A percentile compares a stretch with the other conserved stretches of the same genome.
These are phyloP conservation scores for Drosophila paucipuncta DNA, from an alignment of 2,888 invertebrate genomes.

Conservation along the genomic window DNA sequence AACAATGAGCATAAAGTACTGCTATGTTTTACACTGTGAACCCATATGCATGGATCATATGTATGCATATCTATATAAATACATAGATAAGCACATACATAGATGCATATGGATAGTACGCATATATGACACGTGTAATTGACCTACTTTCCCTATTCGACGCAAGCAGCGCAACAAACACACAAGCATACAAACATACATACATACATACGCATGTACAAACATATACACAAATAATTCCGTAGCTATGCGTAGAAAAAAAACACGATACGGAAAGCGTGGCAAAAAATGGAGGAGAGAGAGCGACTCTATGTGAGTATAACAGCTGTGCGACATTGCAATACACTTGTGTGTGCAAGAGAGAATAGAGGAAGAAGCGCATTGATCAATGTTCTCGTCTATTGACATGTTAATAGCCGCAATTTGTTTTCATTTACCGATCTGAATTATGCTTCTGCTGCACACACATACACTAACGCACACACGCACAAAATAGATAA, in stretches of 20 bases:
- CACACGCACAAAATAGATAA: conserved; percentile 10
- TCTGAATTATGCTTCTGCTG: conserved; percentile 37
- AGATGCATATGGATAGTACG: conserved; percentile 26
- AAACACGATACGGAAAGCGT: not conserved
- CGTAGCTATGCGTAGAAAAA: conserved; percentile 41
- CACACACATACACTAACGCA: conserved; percentile 4
- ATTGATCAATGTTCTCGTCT: conserved; percentile 52
- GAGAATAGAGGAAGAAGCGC: conserved; percentile 11
- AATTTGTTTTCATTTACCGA: conserved; percentile 58
- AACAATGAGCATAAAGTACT: conserved; percentile 49
- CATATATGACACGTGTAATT: conserved; percentile 82
- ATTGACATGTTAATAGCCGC: conserved; percentile 58
- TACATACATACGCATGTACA: not conserved
- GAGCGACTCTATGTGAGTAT: conserved; percentile 5
- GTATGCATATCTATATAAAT: not conserved
- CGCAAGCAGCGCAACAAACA: conserved; percentile 41
- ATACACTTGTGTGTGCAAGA: not conserved
- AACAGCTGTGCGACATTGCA: conserved; percentile 35
- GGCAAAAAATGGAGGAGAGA: not conserved
- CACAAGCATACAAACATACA: not conserved
- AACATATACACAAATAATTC: conserved; percentile 16
- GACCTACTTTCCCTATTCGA: conserved; percentile 83
- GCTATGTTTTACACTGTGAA: conserved; percentile 7
- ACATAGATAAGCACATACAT: conserved; percentile 3
- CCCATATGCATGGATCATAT: conserved; percentile 3